Evolutionary conservation across 2,888 invertebrate genomes (phyloP), one percentile per base, ranked within the genome.

Genomic region (Timandra comae): DNA sequence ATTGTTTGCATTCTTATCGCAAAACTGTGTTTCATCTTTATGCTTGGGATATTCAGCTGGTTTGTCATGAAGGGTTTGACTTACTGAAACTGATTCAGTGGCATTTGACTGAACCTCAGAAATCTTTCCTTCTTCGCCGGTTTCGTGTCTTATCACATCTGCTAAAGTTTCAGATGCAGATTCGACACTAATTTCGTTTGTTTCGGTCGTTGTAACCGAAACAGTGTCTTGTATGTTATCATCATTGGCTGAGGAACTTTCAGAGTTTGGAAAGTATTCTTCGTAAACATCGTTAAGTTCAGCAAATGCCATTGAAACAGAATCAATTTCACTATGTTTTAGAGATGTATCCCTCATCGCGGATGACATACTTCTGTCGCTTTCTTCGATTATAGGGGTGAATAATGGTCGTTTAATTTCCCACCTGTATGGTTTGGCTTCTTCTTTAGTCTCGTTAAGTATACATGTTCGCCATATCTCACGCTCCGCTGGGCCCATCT

Each of bases 21-120:
- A 72, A 48, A 79, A 79, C 46, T 70, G 62, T 26, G 51, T 65
- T 58, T 70, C 55, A 21, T 58, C 49, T 36, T 46, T 59, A 30
- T 43, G 34, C 30, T 33, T 41, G 6, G 12, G 31, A 19, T 47
- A 27, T 24, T 50, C 22, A 22, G 22, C 22, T 29, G 51, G 35
- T 37, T 56, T 33, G 38, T 48, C 44, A 41, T 54, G 77, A 82
- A 84, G 81, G 80, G 57, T 52, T 53, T 67, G 84, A 85, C 84
- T 85, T 85, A 54, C 85, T 84, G 81, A 82, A 73, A 70, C 62
- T 61, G 77, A 85, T 84, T 86, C 86, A 86, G 84, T 77, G 70
- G 65, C 76, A 70, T 67, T 74, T 66, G 68, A 50, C 85, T 86
- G 86, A 86, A 86, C 77, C 80, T 81, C 82, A 80, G 85, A 86